Conservation (phyloP, 92 coral and sea anemone genomes). For the Plumapathes pennacea region DNA sequence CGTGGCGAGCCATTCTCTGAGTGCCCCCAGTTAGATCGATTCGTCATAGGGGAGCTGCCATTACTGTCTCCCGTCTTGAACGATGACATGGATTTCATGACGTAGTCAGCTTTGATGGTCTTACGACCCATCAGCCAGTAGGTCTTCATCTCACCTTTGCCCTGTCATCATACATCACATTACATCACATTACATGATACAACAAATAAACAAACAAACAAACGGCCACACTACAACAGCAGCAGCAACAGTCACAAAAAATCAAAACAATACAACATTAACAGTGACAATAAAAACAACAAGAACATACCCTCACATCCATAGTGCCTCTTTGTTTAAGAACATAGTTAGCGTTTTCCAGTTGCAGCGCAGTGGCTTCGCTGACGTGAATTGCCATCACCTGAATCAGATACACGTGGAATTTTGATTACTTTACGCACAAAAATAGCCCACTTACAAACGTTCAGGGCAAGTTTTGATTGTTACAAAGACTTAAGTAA, state of each 20-base stretch:
- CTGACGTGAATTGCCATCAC: constrained; percentile 77
- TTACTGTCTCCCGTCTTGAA: too few relatives aligned
- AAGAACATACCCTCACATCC: constrained; percentile 62
- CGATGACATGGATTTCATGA: too few relatives aligned
- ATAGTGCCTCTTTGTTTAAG: constrained; percentile 81
- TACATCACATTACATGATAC: too few relatives aligned
- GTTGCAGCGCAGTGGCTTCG: constrained; percentile 46
- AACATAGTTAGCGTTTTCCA: constrained; percentile 54
- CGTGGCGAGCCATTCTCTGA: too few relatives aligned
- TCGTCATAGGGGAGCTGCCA: too few relatives aligned
- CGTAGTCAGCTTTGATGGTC: too few relatives aligned
- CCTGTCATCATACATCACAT: constrained; percentile 27
- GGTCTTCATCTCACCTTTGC: constrained; percentile 89
- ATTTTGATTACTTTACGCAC: neutral
- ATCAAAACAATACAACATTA: neutral
- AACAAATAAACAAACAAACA: too few relatives aligned
- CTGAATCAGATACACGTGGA: constrained; percentile 27
- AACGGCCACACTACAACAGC: too few relatives aligned
- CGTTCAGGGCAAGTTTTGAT: too few relatives aligned
- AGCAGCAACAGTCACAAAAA: neutral
- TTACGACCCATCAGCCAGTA: constrained; percentile 82
- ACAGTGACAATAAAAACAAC: neutral
- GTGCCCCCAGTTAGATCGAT: too few relatives aligned
- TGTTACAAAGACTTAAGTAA: neutral
- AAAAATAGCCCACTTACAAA: too few relatives aligned